Evolutionary conservation across 2,888 invertebrate species (phyloP).

Genomic region (Eupithecia tripunctaria): DNA sequence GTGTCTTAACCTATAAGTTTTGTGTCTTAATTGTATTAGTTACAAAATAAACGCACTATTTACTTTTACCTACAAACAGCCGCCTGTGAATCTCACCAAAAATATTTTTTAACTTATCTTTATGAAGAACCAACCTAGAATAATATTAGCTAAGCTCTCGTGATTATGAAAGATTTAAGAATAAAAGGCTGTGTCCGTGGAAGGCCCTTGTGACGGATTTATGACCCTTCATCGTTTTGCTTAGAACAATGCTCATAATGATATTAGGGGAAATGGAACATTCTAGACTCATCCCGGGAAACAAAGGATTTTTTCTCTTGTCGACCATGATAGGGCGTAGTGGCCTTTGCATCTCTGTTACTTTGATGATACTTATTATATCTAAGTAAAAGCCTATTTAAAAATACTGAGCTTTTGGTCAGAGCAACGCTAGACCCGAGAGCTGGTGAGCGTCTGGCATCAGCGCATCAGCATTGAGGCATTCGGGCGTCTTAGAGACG

Average conservation of each 20-base stretch:
- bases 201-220: conserved; percentile 9
- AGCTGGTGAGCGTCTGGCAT: too few relatives aligned
- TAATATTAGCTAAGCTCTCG: conserved; percentile 6
- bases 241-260: conserved; percentile 17
- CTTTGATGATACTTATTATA: too few relatives aligned
- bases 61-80: background rate
- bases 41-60: too few relatives aligned
- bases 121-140: background rate
- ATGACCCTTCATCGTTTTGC: conserved; percentile 9
- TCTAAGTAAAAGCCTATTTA: too few relatives aligned
- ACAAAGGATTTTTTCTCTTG: background rate
- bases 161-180: conserved; percentile 11
- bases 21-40: too few relatives aligned
- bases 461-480: too few relatives aligned
- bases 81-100: background rate
- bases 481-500: too few relatives aligned
- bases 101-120: background rate
- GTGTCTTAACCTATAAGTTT: too few relatives aligned
- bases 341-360: background rate
- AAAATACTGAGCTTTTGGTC: too few relatives aligned
- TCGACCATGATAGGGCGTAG: background rate
- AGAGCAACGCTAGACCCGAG: too few relatives aligned
- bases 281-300: conserved; percentile 1
- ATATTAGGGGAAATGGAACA: conserved; percentile 9
- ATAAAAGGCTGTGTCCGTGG: conserved; percentile 10